Evolutionary conservation across 2,113 vertebrate species (phyloP), one percentile per base, ranked within the genome.

Genomic region (Seriola aureovittata): DNA sequence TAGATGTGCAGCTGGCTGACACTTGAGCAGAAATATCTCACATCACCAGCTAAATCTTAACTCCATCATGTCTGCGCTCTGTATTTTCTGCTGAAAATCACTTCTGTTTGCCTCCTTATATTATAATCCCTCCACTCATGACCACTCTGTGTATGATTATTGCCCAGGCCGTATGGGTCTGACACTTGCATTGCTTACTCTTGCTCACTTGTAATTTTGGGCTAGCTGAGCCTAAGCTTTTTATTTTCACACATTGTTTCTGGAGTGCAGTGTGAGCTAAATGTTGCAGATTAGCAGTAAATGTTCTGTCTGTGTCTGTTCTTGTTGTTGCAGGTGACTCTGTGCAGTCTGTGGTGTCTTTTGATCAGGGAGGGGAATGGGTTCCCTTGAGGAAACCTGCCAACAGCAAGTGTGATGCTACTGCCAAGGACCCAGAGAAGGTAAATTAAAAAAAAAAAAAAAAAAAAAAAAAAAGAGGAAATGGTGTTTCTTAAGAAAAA

Each of bases 291-390:
- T 42, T 46, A 0, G 3, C 29, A 65, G 13, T 75, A 42, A 58
- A 83, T 48, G n/a, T 38, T 14, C 8, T 42, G 8, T 42, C 40
- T 6, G 19, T 10, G 40, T 48, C 12, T 2, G 67, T 16, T 74
- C 25, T 57, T 78, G 54, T 60, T 6, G 44, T 85, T 93, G 7
- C 82, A 98, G 97, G 97, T 90, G 95, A 88, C 73, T 97, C 97
- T 1, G 96, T 98, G 90, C 96, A 97, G 91, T 96, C 97, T 0
- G 96, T 98, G 79, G 96, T 98, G 87, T 96, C 97, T 6, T 98
- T 97, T 81, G 97, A 99, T 90, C 96, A 96, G 71, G 97, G 97
- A 50, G 97, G 97, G 34, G 96, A 97, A 78, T 98, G 97, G 97
- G 91, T 94, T 65, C 95, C 95, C 5, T 92, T 98, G 78, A 88